Conservation (phyloP, 2,888 invertebrate species). For the Podabrus alpinus region DNA sequence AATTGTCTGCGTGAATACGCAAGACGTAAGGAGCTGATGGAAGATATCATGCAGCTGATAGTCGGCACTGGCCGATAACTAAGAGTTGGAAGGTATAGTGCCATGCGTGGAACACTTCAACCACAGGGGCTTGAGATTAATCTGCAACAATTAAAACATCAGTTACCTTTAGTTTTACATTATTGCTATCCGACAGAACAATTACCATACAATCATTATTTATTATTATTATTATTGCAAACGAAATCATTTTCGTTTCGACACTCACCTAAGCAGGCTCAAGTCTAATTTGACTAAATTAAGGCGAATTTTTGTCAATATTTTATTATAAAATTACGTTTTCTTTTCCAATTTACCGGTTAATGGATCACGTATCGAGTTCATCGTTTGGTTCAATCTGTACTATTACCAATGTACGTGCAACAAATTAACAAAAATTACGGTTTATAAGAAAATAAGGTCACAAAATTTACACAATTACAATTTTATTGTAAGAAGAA, state of each 20-base stretch:
- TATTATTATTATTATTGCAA: not conserved
- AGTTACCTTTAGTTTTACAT: not conserved
- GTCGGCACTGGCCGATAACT: conserved; percentile 44
- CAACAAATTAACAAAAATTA: not conserved
- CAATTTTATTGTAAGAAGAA: no score
- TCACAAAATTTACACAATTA: no score
- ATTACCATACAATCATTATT: not conserved
- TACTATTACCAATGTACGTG: not conserved
- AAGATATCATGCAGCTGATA: conserved; percentile 49
- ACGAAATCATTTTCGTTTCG: not conserved
- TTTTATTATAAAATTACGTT: not conserved
- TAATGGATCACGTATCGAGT: not conserved
- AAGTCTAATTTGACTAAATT: not conserved
- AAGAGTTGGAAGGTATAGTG: conserved; percentile 43
- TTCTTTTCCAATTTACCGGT: not conserved
- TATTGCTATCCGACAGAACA: no score
- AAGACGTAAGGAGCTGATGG: conserved; percentile 42
- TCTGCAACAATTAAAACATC: conserved; percentile 42
- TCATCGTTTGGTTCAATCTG: not conserved
- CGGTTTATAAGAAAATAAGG: not conserved
- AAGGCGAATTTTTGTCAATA: not conserved
- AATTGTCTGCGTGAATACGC: conserved; percentile 54
- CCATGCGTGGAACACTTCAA: conserved; percentile 51
- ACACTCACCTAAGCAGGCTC: not conserved
- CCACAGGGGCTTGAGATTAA: conserved; percentile 44